These are phyloP conservation scores for Borostomias antarcticus DNA, from an alignment of 2,797 vertebrate genomes.

Conservation along the genomic window DNA sequence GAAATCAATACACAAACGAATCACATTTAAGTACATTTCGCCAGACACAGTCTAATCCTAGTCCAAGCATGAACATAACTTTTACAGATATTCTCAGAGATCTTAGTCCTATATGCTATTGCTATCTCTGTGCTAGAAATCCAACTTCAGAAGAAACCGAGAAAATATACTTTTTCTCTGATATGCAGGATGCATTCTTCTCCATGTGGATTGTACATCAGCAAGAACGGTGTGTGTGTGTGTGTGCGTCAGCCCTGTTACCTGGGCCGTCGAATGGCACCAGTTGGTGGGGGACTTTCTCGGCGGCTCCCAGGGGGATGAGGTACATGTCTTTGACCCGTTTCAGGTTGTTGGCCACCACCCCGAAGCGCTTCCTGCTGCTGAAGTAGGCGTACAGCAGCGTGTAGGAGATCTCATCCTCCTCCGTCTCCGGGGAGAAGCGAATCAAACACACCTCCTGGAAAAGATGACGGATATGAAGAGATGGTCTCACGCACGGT, in stretches of 20 bases:
- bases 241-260: slow-evolving; percentile 52
- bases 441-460: slow-evolving; percentile 98
- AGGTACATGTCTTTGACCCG: slow-evolving; percentile 99
- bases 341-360: slow-evolving; percentile 96
- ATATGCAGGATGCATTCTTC: too few relatives aligned
- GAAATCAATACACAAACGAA: too few relatives aligned
- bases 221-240: too few relatives aligned
- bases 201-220: too few relatives aligned
- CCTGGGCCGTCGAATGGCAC: slow-evolving; percentile 99
- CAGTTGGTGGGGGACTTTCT: slow-evolving; percentile 98
- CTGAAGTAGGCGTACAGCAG: slow-evolving; percentile 97
- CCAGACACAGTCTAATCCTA: too few relatives aligned
- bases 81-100: too few relatives aligned
- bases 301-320: slow-evolving; percentile 90
- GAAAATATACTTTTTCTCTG: too few relatives aligned
- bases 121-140: too few relatives aligned
- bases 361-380: slow-evolving; percentile 95
- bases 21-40: too few relatives aligned
- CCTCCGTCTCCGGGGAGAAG: slow-evolving; percentile 94
- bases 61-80: too few relatives aligned
- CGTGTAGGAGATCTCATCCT: slow-evolving; percentile 97
- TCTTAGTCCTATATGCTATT: too few relatives aligned
- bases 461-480: slow-evolving; percentile 25
- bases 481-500: slow-evolving; percentile 14
- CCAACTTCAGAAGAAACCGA: too few relatives aligned